Percentiles rank a stretch among this genome's conserved stretches.
phyloP scores from a whole-genome alignment of 2,113 vertebrate genomes.

The Trogon surrucura region DNA sequence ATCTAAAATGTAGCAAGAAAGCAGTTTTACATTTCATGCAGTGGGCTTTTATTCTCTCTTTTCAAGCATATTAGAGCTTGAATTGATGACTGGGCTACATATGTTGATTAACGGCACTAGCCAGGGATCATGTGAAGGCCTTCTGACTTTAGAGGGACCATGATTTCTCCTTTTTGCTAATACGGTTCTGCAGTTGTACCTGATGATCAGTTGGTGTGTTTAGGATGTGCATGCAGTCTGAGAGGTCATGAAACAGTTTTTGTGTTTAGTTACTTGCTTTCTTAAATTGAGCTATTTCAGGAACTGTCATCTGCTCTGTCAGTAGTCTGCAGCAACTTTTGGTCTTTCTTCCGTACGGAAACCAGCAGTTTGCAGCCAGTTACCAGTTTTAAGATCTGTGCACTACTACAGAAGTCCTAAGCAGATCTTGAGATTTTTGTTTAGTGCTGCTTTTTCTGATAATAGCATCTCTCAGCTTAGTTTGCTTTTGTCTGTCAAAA shows the following conservation, averaged over 20 bases:
- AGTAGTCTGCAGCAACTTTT: background rate
- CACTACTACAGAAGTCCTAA: background rate
- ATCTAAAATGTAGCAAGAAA: background rate
- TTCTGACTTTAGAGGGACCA: background rate
- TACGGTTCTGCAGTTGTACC: background rate
- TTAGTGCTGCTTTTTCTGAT: background rate
- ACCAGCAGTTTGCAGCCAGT: background rate
- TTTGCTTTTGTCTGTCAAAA: background rate
- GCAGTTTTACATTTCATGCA: background rate
- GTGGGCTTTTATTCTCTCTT: background rate
- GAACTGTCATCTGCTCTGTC: background rate
- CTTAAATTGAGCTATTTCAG: background rate
- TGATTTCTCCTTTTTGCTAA: background rate
- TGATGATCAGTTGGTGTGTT: background rate
- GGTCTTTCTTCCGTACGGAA: background rate
- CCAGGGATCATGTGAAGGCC: background rate
- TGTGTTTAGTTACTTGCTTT: background rate
- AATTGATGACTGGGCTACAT: background rate
- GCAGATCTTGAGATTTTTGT: background rate
- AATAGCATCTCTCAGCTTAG: background rate
- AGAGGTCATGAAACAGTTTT: background rate
- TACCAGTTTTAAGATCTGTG: background rate
- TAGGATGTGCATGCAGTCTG: background rate
- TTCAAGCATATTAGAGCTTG: background rate
- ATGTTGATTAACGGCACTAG: background rate